Conservation (phyloP, 2,797 vertebrate genomes). For the Arnoldichthys spilopterus region DNA sequence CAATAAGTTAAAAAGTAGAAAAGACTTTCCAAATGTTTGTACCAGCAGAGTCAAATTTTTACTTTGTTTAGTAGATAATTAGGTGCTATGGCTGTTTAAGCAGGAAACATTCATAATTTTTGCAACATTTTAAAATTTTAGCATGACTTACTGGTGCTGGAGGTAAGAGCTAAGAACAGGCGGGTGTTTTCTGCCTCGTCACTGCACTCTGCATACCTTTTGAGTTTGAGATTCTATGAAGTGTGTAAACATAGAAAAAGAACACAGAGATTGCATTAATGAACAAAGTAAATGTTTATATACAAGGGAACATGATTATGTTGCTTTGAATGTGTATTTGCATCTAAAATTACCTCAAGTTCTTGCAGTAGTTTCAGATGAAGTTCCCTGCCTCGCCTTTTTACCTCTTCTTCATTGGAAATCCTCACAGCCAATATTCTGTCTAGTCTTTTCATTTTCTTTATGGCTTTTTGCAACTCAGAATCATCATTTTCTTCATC, state of each 20-base stretch:
- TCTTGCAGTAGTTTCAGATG: slow-evolving; percentile 84
- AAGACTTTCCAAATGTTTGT: too few species aligned
- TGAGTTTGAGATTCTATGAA: slow-evolving; percentile 64
- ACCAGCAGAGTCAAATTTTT: too few species aligned
- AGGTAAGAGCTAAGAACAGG: slow-evolving; percentile 80
- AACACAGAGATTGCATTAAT: background rate
- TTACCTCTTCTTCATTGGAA: slow-evolving; percentile 79
- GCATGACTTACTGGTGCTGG: slow-evolving; percentile 60
- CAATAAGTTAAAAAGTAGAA: too few species aligned
- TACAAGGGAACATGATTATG: background rate
- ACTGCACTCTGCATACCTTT: slow-evolving; percentile 66
- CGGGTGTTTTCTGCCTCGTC: slow-evolving; percentile 86
- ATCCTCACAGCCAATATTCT: slow-evolving; percentile 76
- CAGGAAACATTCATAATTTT: background rate
- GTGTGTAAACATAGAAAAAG: background rate
- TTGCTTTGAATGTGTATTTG: background rate
- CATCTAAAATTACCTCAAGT: slow-evolving; percentile 76
- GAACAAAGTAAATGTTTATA: background rate
- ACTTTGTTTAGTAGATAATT: too few species aligned
- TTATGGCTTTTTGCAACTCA: slow-evolving; percentile 78
- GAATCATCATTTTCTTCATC: slow-evolving; percentile 68
- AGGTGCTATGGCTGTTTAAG: too few species aligned
- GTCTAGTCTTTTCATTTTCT: slow-evolving; percentile 87
- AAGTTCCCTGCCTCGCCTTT: slow-evolving; percentile 80
- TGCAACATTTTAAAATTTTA: background rate